Base-by-base conservation (phyloP, 2,797 vertebrate species). In the Capromys pilorides region DNA sequence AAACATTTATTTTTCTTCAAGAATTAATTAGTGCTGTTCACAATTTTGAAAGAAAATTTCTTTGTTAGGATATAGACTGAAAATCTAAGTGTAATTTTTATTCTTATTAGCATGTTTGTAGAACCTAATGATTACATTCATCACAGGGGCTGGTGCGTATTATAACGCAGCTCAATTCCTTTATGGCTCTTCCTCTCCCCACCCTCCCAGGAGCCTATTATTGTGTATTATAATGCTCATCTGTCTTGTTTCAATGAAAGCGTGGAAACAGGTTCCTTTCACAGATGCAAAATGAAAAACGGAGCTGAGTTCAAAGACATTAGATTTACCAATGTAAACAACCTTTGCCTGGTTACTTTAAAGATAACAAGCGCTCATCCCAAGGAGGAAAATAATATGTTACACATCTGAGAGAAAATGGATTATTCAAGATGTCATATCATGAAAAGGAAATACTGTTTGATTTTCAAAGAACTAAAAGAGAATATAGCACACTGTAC, bases 401-500 rank as follows among this genome's bases (percentile, higher is more conserved):
- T 96, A 28, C 61, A 90, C 91, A 14, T 41, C 93, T 95, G 91
- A 95, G 88, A 94, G 94, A 88, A 95, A 95, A 93, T 95, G 49
- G 49, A 78, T 97, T 93, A 84, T 84, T 91, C 45, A 97, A 91
- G 84, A 73, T 96, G 84, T 91, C 61, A 93, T 93, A 81, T 91
- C 59, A 61, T 95, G 84, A 95, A 93, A 95, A 91, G 80, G 28
- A 96, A 95, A 91, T 69, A 62, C 14, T 93, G 71, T 77, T 96
- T 91, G 49, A 92, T 95, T 92, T 94, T 93, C 79, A 88, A 92
- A 91, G 57, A 14, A 88, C 62, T 31, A 31, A 79, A 89, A 83
- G 59, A 54, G 36, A 93, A 94, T 95, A 94, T 92, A 92, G 64
- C 61, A 80, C 5, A 67, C 2, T 62, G 54, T 93, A 21, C 57